Evolutionary conservation across 2,888 invertebrate genomes (phyloP).

Genomic region (Lamellibrachia columna): DNA sequence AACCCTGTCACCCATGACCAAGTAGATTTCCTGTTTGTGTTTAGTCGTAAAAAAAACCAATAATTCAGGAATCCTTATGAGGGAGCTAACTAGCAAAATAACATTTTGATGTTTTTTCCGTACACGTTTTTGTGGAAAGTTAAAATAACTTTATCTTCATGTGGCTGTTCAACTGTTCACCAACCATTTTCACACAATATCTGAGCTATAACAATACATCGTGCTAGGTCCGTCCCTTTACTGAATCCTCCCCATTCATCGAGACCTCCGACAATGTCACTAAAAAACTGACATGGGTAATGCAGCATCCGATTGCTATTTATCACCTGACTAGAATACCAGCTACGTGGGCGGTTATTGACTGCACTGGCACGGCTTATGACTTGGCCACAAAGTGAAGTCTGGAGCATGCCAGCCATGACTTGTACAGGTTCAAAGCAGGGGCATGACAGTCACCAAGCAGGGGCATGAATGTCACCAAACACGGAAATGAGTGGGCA

Average conservation of each 20-base stretch:
- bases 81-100: neutral
- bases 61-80: neutral
- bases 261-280: neutral
- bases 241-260: neutral
- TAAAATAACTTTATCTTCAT: neutral
- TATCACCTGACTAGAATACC: constrained; percentile 9
- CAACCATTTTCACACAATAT: neutral
- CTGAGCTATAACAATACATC: neutral
- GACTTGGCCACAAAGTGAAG: neutral
- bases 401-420: neutral
- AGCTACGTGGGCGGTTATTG: neutral
- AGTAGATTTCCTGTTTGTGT: neutral
- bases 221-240: neutral
- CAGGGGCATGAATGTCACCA: neutral
- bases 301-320: constrained; percentile 9
- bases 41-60: neutral
- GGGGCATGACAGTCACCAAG: neutral
- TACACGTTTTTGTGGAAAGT: neutral
- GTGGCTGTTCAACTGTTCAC: neutral
- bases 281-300: neutral
- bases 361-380: constrained; percentile 11
- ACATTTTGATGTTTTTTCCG: neutral
- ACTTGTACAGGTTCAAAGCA: neutral
- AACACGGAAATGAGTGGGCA: neutral
- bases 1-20: neutral